Conservation (phyloP, 2,113 vertebrate species). For the Myotis yumanensis region DNA sequence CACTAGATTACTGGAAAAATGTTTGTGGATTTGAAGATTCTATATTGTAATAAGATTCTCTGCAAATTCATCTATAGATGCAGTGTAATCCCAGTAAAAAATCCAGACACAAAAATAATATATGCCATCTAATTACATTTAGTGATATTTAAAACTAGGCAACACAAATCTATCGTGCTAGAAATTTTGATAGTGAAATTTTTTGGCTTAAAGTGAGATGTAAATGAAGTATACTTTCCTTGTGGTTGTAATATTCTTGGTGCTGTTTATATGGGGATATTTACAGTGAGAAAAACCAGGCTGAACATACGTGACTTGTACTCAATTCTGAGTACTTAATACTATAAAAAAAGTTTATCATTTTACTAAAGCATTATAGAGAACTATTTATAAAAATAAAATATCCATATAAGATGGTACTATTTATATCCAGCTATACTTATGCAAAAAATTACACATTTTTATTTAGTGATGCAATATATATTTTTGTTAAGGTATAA, state of each 20-base stretch:
- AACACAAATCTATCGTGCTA: neutral
- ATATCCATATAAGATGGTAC: neutral
- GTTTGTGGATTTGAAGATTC: neutral
- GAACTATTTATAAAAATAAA: neutral
- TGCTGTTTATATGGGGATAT: neutral
- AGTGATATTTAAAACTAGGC: neutral
- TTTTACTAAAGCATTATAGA: neutral
- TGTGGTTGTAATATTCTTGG: neutral
- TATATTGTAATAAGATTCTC: neutral
- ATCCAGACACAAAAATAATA: neutral
- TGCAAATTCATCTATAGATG: neutral
- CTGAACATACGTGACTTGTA: neutral
- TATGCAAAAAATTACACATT: neutral
- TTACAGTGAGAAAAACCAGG: neutral
- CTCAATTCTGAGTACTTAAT: neutral
- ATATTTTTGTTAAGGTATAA: neutral
- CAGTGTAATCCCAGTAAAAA: neutral
- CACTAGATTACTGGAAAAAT: neutral
- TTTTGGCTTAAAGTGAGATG: neutral
- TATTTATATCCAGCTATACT: neutral
- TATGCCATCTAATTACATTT: neutral
- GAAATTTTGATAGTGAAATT: neutral
- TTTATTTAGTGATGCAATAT: neutral
- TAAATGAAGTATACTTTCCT: neutral
- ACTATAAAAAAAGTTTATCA: neutral